These are phyloP conservation scores for Rutilus rutilus DNA, from an alignment of 2,113 vertebrate species.

Conservation along the genomic window DNA sequence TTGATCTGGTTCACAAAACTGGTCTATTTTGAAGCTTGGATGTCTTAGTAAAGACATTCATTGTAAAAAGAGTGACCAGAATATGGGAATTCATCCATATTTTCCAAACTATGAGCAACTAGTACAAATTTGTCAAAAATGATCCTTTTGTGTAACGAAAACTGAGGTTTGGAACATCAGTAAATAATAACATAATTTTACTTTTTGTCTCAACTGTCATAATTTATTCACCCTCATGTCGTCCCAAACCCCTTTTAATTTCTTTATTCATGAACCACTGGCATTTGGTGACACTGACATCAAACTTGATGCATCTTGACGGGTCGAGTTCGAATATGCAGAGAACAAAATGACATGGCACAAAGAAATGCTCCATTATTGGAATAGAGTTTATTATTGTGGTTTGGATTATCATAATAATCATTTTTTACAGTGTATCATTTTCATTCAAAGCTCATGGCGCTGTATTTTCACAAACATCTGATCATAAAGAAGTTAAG, in stretches of 20 bases:
- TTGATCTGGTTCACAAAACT: not conserved
- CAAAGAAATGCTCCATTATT: slow-evolving; percentile 71
- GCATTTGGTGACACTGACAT: not conserved
- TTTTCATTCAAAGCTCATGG: slow-evolving; percentile 72
- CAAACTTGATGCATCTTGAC: not conserved
- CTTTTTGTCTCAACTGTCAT: not conserved
- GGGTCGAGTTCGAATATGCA: not conserved
- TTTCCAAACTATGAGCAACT: not conserved
- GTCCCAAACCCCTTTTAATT: not conserved
- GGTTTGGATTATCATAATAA: slow-evolving; percentile 69
- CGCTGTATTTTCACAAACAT: slow-evolving; percentile 75
- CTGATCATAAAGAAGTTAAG: slow-evolving; percentile 73
- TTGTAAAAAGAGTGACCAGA: not conserved
- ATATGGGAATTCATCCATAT: not conserved
- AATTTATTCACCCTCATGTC: not conserved
- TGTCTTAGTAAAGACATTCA: not conserved
- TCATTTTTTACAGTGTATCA: slow-evolving; percentile 76
- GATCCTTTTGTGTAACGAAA: not conserved
- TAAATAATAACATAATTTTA: not conserved
- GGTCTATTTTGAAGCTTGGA: not conserved
- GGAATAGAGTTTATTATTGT: slow-evolving; percentile 77
- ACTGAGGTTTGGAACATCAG: not conserved
- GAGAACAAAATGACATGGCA: not conserved
- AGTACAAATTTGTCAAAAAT: not conserved
- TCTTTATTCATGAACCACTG: not conserved